Conservation (phyloP, 2,888 invertebrate genomes). For the Eilema sororculum region DNA sequence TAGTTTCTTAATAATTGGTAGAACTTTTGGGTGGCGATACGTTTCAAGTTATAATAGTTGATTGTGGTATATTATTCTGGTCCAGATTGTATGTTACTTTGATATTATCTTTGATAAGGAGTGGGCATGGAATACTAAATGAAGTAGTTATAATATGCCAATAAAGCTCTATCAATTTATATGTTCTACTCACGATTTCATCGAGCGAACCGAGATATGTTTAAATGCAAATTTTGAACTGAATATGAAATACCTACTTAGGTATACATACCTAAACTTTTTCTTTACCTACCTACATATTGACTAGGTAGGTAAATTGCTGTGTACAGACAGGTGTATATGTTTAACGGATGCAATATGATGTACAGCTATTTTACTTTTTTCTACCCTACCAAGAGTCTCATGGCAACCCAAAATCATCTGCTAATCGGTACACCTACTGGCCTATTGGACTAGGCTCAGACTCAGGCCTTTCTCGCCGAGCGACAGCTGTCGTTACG, state of each 20-base stretch:
- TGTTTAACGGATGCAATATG: too few relatives aligned
- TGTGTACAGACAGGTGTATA: too few relatives aligned
- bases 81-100: constrained; percentile 24
- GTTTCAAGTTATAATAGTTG: constrained; percentile 17
- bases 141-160: constrained; percentile 20
- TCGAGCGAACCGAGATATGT: constrained; percentile 17
- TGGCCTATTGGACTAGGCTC: too few relatives aligned
- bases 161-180: constrained; percentile 25
- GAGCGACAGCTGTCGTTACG: too few relatives aligned
- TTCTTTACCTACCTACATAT: neutral
- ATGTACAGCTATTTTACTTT: too few relatives aligned
- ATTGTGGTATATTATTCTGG: constrained; percentile 15
- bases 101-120: constrained; percentile 21
- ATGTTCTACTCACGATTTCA: constrained; percentile 29
- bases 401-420: too few relatives aligned
- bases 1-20: constrained; percentile 23
- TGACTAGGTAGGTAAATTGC: too few relatives aligned
- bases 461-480: too few relatives aligned
- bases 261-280: constrained; percentile 22
- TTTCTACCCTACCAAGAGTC: too few relatives aligned
- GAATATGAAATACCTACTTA: constrained; percentile 26
- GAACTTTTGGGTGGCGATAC: constrained; percentile 24
- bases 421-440: too few relatives aligned
- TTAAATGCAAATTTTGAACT: constrained; percentile 39
- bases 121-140: constrained; percentile 36